Base-by-base conservation (phyloP, 1,140 invertebrate species). In the Hormaphis cornu region DNA sequence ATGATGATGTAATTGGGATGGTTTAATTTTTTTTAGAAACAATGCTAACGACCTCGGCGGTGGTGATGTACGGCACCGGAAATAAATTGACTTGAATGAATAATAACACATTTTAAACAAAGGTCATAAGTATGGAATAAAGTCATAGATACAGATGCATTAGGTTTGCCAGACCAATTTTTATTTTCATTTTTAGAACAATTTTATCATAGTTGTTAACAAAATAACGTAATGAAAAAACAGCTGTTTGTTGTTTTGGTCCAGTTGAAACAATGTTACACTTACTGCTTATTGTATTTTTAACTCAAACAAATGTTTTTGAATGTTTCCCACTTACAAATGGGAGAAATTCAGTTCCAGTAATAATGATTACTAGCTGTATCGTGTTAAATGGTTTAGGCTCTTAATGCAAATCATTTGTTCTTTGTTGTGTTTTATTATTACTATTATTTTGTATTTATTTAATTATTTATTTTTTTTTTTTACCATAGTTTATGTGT, bases 251-350 rank as follows among this genome's bases (percentile, higher is more conserved):
- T 63, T 63, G 37, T 48, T 66, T 66, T 48, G 44, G 61, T 48
- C 42, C 42, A 46, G 42, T 22, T 48, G 18, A 66, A 50, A 33
- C 18, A 66, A 14, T 66, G 40, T 61, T 61, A 61, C 50, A 48
- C 61, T 66, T 66, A 66, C 44, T 66, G 61, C 61, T 66, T 66
- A 66, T 48, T 66, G 44, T 46, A 66, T 66, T 46, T 63, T 66
- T 66, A 48, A 66, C 18, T 48, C 42, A 24, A 50, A 66, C 22
- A 35, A 16, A 33, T 35, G 18, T 48, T 37, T 28, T 66, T 20
- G 42, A 46, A 63, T 20, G 26, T 42, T 63, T 61, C 24, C 40
- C 26, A 30, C 5, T 7, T 3, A 26, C 0, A 18, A 22, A 26
- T 18, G 10, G 40, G 58, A 63, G 14, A 28, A 61, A 46, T 46